These are phyloP conservation scores for Chrosomus eos DNA, from an alignment of 2,797 vertebrate species.

Conservation along the genomic window DNA sequence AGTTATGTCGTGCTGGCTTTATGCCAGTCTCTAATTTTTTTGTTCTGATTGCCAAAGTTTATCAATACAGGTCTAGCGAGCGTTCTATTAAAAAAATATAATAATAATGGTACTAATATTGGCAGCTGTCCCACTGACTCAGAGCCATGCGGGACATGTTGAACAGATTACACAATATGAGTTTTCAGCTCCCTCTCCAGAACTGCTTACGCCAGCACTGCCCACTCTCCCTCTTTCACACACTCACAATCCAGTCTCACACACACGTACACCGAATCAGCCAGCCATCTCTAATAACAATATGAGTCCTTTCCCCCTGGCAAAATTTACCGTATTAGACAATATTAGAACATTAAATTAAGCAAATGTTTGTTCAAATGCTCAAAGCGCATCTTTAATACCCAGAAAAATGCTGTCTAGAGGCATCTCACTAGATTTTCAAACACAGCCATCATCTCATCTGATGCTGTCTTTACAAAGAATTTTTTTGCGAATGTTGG, in stretches of 20 bases:
- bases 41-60: conserved; percentile 68
- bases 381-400: neutral
- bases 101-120: conserved; percentile 62
- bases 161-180: conserved; percentile 82
- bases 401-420: neutral
- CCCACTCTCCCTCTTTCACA: conserved; percentile 66
- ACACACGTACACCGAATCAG: conserved; percentile 5
- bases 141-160: conserved; percentile 72
- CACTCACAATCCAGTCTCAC: conserved; percentile 35
- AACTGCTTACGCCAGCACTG: conserved; percentile 65
- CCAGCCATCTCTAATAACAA: conserved; percentile 46
- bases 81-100: conserved; percentile 68
- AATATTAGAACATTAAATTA: neutral
- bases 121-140: conserved; percentile 71
- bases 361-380: neutral
- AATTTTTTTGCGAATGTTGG: neutral
- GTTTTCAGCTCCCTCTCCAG: conserved; percentile 67
- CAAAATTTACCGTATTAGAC: neutral
- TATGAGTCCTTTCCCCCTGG: conserved; percentile 9
- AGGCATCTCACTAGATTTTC: neutral
- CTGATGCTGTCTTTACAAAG: neutral
- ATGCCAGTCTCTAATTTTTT: conserved; percentile 68
- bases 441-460: neutral
- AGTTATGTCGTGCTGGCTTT: conserved; percentile 61
- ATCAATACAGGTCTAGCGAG: conserved; percentile 68